Percentiles rank a stretch among this genome's conserved stretches.
phyloP scores from a whole-genome alignment of 1,140 invertebrate genomes.

The Drosophila truncata region DNA sequence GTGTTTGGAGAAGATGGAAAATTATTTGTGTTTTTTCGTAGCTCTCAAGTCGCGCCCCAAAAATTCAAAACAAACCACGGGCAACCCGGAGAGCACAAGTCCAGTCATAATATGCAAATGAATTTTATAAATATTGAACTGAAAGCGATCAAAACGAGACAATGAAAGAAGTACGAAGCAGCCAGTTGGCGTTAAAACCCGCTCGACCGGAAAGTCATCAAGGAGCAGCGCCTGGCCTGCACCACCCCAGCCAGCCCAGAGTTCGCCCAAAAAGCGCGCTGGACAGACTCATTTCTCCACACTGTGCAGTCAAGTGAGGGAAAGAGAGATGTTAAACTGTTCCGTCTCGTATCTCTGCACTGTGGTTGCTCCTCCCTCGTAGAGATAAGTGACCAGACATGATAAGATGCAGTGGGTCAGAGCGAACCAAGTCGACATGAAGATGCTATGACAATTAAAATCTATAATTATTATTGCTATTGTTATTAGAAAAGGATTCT shows the following conservation, averaged over 20 bases:
- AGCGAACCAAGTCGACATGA: no score
- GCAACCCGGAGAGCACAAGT: slow-evolving; percentile 2
- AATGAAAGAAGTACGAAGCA: slow-evolving; percentile 16
- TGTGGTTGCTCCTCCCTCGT: neutral
- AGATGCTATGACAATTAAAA: neutral
- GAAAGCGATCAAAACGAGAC: slow-evolving; percentile 42
- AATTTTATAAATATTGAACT: slow-evolving; percentile 65
- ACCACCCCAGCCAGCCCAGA: slow-evolving; percentile 14
- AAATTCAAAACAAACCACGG: slow-evolving; percentile 8
- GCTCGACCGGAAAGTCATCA: slow-evolving; percentile 63
- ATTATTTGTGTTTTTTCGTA: neutral
- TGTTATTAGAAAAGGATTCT: neutral
- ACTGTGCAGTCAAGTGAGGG: slow-evolving; percentile 5
- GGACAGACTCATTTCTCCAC: slow-evolving; percentile 3
- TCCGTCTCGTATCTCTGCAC: slow-evolving; percentile 10
- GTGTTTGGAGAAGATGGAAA: slow-evolving; percentile 7
- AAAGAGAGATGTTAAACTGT: slow-evolving; percentile 5
- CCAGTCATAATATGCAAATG: slow-evolving; percentile 62
- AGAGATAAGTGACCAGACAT: slow-evolving; percentile 17
- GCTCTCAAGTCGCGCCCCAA: slow-evolving; percentile 8
- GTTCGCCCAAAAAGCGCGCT: slow-evolving; percentile 5
- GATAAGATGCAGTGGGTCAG: slow-evolving; percentile 20
- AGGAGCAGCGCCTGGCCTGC: slow-evolving; percentile 17
- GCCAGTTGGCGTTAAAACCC: slow-evolving; percentile 46
- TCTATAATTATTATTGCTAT: neutral